A percentile compares a stretch with the other conserved stretches of the same genome.
These are phyloP conservation scores for Torymus auratus DNA, from an alignment of 2,888 invertebrate species.

Conservation along the genomic window DNA sequence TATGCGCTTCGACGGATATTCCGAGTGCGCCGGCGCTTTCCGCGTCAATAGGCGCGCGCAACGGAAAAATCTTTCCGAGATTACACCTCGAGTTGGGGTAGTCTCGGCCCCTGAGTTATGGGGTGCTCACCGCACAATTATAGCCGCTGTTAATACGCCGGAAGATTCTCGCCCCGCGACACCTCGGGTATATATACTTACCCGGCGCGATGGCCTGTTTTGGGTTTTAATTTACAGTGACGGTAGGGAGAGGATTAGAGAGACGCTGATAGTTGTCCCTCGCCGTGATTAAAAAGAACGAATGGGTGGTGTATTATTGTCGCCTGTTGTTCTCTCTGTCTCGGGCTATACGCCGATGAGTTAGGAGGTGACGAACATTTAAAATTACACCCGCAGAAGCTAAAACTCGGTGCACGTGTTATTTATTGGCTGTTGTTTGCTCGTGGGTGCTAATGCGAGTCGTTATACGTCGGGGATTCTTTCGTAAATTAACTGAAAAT, in stretches of 20 bases:
- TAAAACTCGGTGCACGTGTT: neutral
- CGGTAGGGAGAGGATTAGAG: constrained; percentile 1
- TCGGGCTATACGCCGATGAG: constrained; percentile 1
- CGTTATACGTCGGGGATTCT: neutral
- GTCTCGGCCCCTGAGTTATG: constrained; percentile 8
- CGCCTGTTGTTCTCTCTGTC: neutral
- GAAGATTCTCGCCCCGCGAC: constrained; percentile 24
- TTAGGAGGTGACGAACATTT: constrained; percentile 21
- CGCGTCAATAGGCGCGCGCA: neutral
- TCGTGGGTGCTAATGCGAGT: neutral
- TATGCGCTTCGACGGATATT: too few species aligned
- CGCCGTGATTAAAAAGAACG: constrained; percentile 26
- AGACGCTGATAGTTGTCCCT: neutral
- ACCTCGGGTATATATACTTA: neutral
- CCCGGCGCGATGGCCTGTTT: constrained; percentile 41
- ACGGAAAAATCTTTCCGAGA: constrained; percentile 28
- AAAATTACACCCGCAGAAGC: constrained; percentile 22
- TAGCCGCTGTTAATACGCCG: constrained; percentile 30
- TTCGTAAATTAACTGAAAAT: constrained; percentile 30
- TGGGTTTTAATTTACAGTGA: constrained; percentile 51
- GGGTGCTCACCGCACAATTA: constrained; percentile 29
- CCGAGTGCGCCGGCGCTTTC: neutral
- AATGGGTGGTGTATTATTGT: neutral
- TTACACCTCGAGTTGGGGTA: constrained; percentile 14
- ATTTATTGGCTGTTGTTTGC: constrained; percentile 28